Evolutionary conservation across 2,113 vertebrate genomes (phyloP), one percentile per base, ranked within the genome.

Genomic region (Chionis minor): DNA sequence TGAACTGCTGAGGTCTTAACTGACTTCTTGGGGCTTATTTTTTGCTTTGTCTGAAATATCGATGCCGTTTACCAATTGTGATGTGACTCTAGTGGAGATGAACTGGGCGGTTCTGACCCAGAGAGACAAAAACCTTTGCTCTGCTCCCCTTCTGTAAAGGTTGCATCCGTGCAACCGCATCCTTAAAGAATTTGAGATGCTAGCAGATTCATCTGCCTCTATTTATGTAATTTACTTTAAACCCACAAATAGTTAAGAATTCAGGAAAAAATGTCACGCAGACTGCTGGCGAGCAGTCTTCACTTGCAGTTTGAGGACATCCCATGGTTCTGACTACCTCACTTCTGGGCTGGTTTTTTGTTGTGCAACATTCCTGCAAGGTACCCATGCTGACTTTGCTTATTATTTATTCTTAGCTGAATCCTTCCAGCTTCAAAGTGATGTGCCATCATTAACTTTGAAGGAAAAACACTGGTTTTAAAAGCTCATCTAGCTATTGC

Each of bases 221-320:
- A 35, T 85, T 96, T 94, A 80, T 73, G 90, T 79, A 42, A 84
- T 56, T 93, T 93, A 44, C 52, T 95, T 96, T 75, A 90, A 96
- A 95, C 6, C 45, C 83, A 63, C 47, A 96, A 95, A 94, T 77
- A 83, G 88, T 78, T 88, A 89, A 77, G n/a, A 55, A 54, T 11
- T 73, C 17, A 38, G 59, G 32, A 20, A 35, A 90, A 71, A 12
- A 33, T 58, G 13, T 61, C 19, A 61, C 40, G 38, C 65, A 55
- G 49, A 30, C 49, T 66, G 21, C 14, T 66, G 66, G 22, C 78
- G 35, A 94, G 42, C 51, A 47, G 67, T 55, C 73, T 85, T 77
- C 61, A 83, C 79, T 91, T 96, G 94, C 87, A 95, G 72, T 65
- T 71, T 88, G 81, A 85, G 86, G 77, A 96, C 81, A 86, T 13